Evolutionary conservation across 2,113 vertebrate genomes (phyloP).

Genomic region (Rynchops niger): DNA sequence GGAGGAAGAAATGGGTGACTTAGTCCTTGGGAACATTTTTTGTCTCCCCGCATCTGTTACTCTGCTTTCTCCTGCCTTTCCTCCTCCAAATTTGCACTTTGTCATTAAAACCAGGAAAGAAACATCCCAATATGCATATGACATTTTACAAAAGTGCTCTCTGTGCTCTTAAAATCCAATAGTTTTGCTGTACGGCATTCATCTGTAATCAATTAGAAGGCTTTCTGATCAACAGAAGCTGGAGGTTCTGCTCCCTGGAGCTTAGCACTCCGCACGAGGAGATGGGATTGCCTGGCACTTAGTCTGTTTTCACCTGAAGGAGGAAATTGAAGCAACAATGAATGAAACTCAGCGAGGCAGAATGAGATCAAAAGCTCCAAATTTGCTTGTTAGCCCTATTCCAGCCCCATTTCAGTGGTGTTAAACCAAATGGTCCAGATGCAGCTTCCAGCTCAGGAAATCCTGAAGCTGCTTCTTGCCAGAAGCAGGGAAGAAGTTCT

Average conservation of each 20-base stretch:
- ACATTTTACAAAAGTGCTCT: slow-evolving; percentile 66
- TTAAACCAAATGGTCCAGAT: slow-evolving; percentile 47
- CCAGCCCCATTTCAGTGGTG: background rate
- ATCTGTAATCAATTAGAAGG: slow-evolving; percentile 61
- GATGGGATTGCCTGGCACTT: slow-evolving; percentile 49
- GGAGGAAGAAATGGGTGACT: background rate
- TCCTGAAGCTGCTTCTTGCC: background rate
- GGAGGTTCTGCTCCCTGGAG: slow-evolving; percentile 59
- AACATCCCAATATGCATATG: slow-evolving; percentile 53
- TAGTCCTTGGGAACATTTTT: background rate
- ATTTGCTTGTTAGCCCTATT: background rate
- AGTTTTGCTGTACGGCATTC: background rate
- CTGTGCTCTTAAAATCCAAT: slow-evolving; percentile 60
- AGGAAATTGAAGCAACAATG: slow-evolving; percentile 1
- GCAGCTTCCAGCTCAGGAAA: slow-evolving; percentile 17
- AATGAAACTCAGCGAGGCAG: slow-evolving; percentile 25
- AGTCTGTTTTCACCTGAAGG: slow-evolving; percentile 45
- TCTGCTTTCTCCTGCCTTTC: slow-evolving; percentile 1
- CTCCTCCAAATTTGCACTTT: slow-evolving; percentile 35
- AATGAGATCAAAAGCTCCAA: slow-evolving; percentile 25
- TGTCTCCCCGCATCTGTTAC: background rate
- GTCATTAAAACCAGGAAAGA: slow-evolving; percentile 61
- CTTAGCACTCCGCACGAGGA: background rate
- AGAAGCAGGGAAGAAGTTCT: background rate
- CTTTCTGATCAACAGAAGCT: slow-evolving; percentile 64